Conservation (phyloP, 2,113 vertebrate genomes). For the Myanophis thanlyinensis region DNA sequence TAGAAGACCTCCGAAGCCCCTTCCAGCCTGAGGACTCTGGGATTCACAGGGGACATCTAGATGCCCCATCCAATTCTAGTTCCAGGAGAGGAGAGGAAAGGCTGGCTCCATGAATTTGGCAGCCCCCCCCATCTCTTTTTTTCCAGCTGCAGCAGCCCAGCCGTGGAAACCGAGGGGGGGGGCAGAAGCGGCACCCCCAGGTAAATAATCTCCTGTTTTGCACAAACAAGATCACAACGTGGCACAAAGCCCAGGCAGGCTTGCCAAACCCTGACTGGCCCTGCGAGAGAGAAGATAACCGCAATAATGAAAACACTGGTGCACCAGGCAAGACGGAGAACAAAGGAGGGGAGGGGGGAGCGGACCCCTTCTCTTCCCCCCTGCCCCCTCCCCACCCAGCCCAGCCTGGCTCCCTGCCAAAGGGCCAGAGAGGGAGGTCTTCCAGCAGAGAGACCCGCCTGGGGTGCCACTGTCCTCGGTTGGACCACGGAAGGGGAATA, state of each 20-base stretch:
- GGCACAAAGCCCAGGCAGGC: background rate
- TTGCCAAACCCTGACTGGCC: background rate
- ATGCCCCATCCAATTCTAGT: background rate
- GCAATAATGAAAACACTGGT: background rate
- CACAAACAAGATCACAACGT: background rate
- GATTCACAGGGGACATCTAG: background rate
- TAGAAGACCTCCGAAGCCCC: too few species aligned
- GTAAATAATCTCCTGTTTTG: slow-evolving; percentile 5
- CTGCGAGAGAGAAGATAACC: background rate
- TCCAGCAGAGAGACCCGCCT: background rate
- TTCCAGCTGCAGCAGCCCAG: too few species aligned
- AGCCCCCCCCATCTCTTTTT: background rate
- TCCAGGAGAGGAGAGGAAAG: too few species aligned
- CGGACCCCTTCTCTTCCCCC: background rate
- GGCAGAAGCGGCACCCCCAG: too few species aligned
- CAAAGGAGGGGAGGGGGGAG: background rate
- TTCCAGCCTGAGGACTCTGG: too few species aligned
- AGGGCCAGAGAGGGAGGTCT: background rate
- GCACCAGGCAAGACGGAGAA: background rate
- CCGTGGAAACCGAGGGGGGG: background rate
- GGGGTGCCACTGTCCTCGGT: fast-evolving
- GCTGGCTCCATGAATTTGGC: background rate
- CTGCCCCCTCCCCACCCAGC: too few species aligned
- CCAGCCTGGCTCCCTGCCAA: background rate
- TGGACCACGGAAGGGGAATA: background rate